Percentiles rank a stretch among this genome's conserved stretches.
Evolutionary conservation across 2,797 vertebrate genomes (phyloP).

Genomic region (Pteronotus mesoamericanus): DNA sequence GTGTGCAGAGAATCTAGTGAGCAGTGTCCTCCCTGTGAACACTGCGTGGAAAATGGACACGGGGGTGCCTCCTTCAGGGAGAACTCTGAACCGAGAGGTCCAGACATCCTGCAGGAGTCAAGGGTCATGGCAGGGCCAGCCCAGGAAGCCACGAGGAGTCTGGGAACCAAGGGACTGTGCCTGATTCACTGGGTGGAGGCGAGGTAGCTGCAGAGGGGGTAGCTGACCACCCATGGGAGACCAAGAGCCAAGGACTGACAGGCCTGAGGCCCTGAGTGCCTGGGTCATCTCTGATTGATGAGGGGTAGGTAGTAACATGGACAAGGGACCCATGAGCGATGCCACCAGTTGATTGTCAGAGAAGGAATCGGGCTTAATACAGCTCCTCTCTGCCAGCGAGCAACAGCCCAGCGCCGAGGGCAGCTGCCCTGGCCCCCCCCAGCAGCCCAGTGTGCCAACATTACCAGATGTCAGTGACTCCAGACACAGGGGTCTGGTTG

Average conservation of each 20-base stretch:
- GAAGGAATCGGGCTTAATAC: neutral
- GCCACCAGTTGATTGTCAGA: neutral
- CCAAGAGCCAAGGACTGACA: neutral
- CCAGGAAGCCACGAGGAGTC: neutral
- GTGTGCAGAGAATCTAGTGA: neutral
- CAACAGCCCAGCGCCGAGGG: neutral
- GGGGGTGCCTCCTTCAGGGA: neutral
- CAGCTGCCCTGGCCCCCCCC: neutral
- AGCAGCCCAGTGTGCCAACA: neutral
- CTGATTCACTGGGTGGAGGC: neutral
- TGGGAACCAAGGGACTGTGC: neutral
- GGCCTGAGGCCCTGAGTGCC: neutral
- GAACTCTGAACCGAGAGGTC: neutral
- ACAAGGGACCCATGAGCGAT: neutral
- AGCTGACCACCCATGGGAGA: neutral
- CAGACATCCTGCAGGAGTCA: neutral
- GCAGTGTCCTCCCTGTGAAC: neutral
- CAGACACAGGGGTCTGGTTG: slow-evolving; percentile 94
- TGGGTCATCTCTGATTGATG: neutral
- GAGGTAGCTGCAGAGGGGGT: neutral
- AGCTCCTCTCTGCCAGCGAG: neutral
- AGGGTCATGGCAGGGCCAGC: neutral
- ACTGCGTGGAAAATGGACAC: neutral
- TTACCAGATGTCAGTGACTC: slow-evolving; percentile 96
- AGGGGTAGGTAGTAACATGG: neutral